Conservation (phyloP, 1,140 invertebrate species). For the Mesaphorura yosii region DNA sequence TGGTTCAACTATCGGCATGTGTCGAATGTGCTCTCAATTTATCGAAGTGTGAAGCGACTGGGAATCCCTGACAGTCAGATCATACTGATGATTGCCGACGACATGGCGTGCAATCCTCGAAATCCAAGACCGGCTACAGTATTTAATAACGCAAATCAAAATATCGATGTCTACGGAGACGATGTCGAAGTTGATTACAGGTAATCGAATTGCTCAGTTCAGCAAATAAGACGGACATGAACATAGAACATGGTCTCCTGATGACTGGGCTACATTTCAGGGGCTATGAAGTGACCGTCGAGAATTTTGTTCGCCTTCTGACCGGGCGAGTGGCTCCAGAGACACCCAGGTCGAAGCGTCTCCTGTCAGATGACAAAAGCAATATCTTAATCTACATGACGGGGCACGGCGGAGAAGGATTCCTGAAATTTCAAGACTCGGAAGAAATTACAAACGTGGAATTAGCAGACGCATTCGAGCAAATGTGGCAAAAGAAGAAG, state of each 20-base stretch:
- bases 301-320: conserved; percentile 92
- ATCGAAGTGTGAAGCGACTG: conserved; percentile 90
- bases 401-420: conserved; percentile 97
- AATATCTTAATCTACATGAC: conserved; percentile 95
- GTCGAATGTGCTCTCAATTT: conserved; percentile 95
- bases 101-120: conserved; percentile 97
- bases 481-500: conserved; percentile 98
- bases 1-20: conserved; percentile 99
- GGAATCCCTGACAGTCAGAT: conserved; percentile 89
- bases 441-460: conserved; percentile 99
- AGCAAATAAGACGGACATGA: no score
- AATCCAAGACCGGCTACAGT: conserved; percentile 97
- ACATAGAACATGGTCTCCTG: conserved; percentile 1
- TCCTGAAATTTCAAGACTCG: conserved; percentile 98
- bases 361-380: conserved; percentile 91
- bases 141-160: conserved; percentile 94
- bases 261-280: conserved; percentile 14
- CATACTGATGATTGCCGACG: conserved; percentile 97
- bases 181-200: conserved; percentile 99
- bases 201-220: conserved; percentile 3
- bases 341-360: conserved; percentile 86
- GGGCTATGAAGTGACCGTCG: conserved; percentile 69
- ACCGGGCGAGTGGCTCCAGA: conserved; percentile 80
- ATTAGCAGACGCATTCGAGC: conserved; percentile 93
- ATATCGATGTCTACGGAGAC: conserved; percentile 97